Base-by-base conservation (phyloP, 2,113 vertebrate genomes). In the Scytalopus superciliaris region DNA sequence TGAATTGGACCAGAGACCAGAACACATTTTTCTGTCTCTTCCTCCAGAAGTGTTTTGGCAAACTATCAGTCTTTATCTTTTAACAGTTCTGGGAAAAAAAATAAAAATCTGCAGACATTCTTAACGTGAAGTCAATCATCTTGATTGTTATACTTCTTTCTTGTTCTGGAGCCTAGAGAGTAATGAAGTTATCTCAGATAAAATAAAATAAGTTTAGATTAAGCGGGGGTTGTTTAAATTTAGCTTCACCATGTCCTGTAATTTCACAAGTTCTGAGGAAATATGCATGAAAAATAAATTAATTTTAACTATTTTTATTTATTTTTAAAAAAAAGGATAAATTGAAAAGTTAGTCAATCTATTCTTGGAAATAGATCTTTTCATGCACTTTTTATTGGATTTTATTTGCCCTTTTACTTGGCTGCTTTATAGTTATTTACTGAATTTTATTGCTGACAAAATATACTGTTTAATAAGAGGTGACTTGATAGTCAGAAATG, bases 391-490 rank as follows among this genome's bases (percentile, higher is more conserved):
- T 45, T 84, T 30, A 78, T 40, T 89, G 55, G 19, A 73, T 76
- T 96, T 84, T 79, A 37, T 85, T 28, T 84, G 23, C 6, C 25
- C 22, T 89, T 70, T 82, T 73, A 66, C 4, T 93, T 91, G 27
- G 5, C 7, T 79, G 7, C 2, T 93, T 14, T 68, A 17, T 18
- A 59, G 31, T 53, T 77, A 79, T 89, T 93, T 89, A 82, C 55
- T 75, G 16, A 89, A 69, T 91, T 76, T 73, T 73, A 42, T 72
- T 82, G 64, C 62, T 73, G 28, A 80, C 22, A 79, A 87, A 89
- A 96, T 85, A 87, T 74, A 87, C 27, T 83, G 62, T 67, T 96
- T 87, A 85, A 93, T 89, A 94, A 91, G 62, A 69, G 30, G 37
- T 79, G 35, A 79, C 47, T 66, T 87, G 3, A 80, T 68, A 6